Evolutionary conservation across 2,797 vertebrate species (phyloP), one percentile per base, ranked within the genome.

Genomic region (Carduelis carduelis): DNA sequence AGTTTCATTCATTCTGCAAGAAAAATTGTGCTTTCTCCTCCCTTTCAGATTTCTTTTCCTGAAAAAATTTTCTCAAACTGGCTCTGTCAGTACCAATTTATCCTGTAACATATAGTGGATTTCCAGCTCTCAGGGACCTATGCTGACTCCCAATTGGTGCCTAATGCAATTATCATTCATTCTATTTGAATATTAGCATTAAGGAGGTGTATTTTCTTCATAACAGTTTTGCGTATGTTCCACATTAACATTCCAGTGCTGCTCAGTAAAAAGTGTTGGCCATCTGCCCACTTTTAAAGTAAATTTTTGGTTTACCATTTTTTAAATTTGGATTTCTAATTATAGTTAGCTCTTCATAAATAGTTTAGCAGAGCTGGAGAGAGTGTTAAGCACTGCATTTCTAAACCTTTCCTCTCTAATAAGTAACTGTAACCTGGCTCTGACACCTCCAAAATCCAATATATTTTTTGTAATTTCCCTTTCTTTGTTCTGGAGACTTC

Each of bases 401-500:
- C 87, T 95, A 94, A 97, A 79, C 85, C 74, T 87, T 86, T 76
- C 47, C 32, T 74, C 50, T 43, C 24, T 88, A 95, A 95, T 84
- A 93, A 90, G 85, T 63, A 91, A 66, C 55, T 37, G 21, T 49
- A 96, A 88, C 65, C 93, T 92, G 69, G 91, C 69, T 91, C 83
- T 94, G 90, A 94, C 85, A 95, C 94, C 84, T 94, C 63, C 56
- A 87, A 94, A 96, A 95, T 92, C 94, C 92, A 92, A 95, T 97
- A 95, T 96, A 97, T 91, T 94, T 94, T 97, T 87, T 95, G 93
- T 87, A 97, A 97, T 96, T 97, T 96, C 94, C 96, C 93, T 47
- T 96, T 74, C 95, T 97, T 97, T 97, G 88, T 97, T 96, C 93
- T 92, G 63, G n/a, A 90, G 89, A 74, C 52, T 87, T 90, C 88